phyloP scores from a whole-genome alignment of 2,113 vertebrate genomes.

The Mystacornis crossleyi region DNA sequence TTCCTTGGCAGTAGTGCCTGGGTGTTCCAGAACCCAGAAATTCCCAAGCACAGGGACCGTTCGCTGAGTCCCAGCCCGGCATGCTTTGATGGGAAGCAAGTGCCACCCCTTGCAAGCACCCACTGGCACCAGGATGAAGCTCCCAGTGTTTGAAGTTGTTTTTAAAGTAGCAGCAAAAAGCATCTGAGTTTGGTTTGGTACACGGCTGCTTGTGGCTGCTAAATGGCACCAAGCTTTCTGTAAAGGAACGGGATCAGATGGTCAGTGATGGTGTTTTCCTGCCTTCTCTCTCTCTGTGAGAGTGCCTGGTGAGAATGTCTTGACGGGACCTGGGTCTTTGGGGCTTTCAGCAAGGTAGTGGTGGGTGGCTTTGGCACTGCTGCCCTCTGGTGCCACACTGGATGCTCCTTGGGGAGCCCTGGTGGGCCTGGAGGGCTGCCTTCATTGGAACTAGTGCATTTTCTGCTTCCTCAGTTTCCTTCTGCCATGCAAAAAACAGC shows the following conservation, averaged over 20 bases:
- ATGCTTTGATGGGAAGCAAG: fast-evolving
- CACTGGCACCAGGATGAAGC: fast-evolving
- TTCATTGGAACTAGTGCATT: background rate
- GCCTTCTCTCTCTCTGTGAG: background rate
- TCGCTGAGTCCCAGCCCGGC: fast-evolving
- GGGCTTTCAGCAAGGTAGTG: background rate
- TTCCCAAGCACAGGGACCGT: fast-evolving
- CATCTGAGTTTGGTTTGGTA: background rate
- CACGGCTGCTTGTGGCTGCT: fast-evolving
- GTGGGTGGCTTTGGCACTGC: constrained; percentile 41
- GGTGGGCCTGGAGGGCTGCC: background rate
- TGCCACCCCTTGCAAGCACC: background rate
- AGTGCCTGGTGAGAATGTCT: background rate
- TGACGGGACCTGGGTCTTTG: background rate
- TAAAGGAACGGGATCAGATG: background rate
- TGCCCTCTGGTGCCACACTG: background rate
- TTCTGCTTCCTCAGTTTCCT: background rate
- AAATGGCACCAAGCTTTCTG: background rate
- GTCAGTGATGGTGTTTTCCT: background rate
- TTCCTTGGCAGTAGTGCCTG: fast-evolving
- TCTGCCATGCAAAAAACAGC: background rate
- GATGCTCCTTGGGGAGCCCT: background rate
- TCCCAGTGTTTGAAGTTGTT: background rate
- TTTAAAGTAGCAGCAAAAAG: background rate
- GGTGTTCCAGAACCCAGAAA: background rate